These are phyloP conservation scores for Thamnophis elegans DNA, from an alignment of 2,797 vertebrate species.

Conservation along the genomic window DNA sequence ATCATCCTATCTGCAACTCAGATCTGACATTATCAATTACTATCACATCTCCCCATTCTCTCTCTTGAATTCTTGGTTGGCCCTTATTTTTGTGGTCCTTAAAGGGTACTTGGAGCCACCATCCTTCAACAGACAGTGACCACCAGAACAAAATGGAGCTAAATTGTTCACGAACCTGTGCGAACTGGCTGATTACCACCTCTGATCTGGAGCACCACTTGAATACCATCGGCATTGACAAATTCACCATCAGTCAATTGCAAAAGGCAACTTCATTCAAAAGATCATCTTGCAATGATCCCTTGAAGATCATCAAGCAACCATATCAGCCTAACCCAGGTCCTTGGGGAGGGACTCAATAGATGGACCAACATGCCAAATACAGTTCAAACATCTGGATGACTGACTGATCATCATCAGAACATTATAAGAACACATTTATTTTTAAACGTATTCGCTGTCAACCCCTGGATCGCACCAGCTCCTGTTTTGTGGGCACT, in stretches of 20 bases:
- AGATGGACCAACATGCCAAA: background rate
- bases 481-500: background rate
- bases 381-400: background rate
- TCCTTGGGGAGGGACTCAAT: background rate
- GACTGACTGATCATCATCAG: background rate
- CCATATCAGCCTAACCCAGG: background rate
- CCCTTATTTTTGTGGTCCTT: too few relatives aligned
- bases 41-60: constrained; percentile 41
- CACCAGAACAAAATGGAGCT: background rate
- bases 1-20: background rate
- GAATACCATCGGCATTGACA: background rate
- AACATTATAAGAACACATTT: background rate
- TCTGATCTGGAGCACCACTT: background rate
- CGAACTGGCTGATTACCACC: too few relatives aligned
- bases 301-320: background rate
- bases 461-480: background rate
- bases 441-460: background rate
- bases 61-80: background rate
- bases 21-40: constrained; percentile 58
- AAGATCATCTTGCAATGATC: background rate
- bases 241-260: background rate
- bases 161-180: background rate
- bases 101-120: background rate
- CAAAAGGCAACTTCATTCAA: background rate
- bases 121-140: too few relatives aligned